These are phyloP conservation scores for Papilio dardanus DNA, from an alignment of 1,140 invertebrate species.

Conservation along the genomic window DNA sequence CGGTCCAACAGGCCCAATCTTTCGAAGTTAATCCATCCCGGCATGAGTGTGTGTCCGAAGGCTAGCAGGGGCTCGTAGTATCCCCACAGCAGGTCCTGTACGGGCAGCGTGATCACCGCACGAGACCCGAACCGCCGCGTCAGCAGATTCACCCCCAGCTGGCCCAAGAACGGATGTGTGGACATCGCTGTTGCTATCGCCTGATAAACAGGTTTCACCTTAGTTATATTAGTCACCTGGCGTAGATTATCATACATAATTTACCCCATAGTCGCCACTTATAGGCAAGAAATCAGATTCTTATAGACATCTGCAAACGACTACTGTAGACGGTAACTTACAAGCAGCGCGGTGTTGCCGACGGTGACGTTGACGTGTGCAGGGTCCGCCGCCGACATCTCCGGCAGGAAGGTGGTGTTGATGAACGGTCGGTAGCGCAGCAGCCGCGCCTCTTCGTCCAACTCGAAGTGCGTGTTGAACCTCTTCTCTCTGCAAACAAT, in stretches of 20 bases:
- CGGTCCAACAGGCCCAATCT: slow-evolving; percentile 88
- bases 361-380: slow-evolving; percentile 85
- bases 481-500: slow-evolving; percentile 85
- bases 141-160: slow-evolving; percentile 84
- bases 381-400: slow-evolving; percentile 87
- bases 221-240: too few species aligned
- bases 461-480: slow-evolving; percentile 86
- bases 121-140: slow-evolving; percentile 83
- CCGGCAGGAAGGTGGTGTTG: slow-evolving; percentile 85
- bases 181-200: slow-evolving; percentile 83
- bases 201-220: slow-evolving; percentile 72
- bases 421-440: slow-evolving; percentile 89
- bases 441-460: slow-evolving; percentile 89
- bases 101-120: slow-evolving; percentile 86
- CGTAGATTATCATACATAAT: too few species aligned
- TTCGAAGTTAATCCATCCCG: slow-evolving; percentile 87
- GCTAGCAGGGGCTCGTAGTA: slow-evolving; percentile 90
- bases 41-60: slow-evolving; percentile 86
- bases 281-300: too few species aligned
- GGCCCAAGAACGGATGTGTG: slow-evolving; percentile 81
- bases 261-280: too few species aligned
- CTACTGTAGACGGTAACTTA: too few species aligned
- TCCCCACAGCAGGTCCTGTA: slow-evolving; percentile 92
- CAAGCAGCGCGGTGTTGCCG: slow-evolving; percentile 91
- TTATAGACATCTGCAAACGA: too few species aligned